Evolutionary conservation across 64 coral and sea anemone genomes (phyloP).

Genomic region (Montipora foliosa): DNA sequence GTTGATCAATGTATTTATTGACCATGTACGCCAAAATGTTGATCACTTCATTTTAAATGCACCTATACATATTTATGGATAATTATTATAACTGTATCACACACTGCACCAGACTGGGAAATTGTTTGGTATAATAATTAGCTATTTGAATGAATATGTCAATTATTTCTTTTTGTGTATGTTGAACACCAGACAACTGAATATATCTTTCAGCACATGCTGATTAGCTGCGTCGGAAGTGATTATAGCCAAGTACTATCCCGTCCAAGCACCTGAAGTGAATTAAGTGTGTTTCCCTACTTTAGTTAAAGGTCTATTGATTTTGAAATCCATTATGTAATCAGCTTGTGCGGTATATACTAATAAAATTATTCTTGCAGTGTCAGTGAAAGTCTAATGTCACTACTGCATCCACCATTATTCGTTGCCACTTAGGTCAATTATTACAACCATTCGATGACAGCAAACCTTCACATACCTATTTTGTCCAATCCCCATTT

Average conservation of each 20-base stretch:
- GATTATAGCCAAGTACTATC: background rate
- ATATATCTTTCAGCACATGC: background rate
- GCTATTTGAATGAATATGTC: background rate
- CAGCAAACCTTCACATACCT: constrained; percentile 14
- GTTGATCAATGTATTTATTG: background rate
- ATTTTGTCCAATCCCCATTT: constrained; percentile 14
- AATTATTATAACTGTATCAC: background rate
- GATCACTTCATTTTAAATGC: background rate
- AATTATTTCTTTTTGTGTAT: background rate
- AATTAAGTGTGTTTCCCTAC: background rate
- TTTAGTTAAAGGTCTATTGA: background rate
- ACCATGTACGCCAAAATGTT: background rate
- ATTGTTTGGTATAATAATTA: background rate
- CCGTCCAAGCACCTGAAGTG: background rate
- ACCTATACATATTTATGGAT: background rate
- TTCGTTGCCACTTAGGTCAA: background rate
- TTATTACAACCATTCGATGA: background rate
- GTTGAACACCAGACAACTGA: background rate
- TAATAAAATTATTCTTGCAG: too few relatives aligned
- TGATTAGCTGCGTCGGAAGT: background rate
- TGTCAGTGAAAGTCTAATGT: background rate
- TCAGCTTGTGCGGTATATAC: background rate
- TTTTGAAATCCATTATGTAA: background rate
- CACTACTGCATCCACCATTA: background rate
- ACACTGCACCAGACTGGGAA: background rate